Conservation (phyloP, 2,888 invertebrate species). For the Caenorhabditis sp. region DNA sequence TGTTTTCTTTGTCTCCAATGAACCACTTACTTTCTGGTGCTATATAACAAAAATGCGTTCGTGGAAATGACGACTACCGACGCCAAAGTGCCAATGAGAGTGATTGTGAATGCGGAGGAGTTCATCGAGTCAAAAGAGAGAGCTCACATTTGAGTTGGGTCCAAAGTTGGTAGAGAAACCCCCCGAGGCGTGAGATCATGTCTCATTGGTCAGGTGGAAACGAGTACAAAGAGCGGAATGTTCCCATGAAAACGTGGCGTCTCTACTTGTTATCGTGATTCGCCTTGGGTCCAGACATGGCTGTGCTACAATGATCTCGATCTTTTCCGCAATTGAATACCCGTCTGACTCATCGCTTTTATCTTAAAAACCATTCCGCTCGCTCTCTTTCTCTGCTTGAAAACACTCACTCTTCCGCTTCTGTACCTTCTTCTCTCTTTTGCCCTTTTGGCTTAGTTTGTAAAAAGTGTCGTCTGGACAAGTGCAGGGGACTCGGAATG, state of each 20-base stretch:
- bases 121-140: conserved; percentile 27
- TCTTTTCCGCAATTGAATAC: no score
- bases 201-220: conserved; percentile 30
- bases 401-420: no score
- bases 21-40: conserved; percentile 20
- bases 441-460: background rate
- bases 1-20: background rate
- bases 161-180: background rate
- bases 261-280: background rate
- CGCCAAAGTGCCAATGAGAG: conserved; percentile 22
- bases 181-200: conserved; percentile 28
- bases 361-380: no score
- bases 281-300: no score
- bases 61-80: conserved; percentile 2
- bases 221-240: background rate
- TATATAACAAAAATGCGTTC: conserved; percentile 11
- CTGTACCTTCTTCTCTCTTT: no score
- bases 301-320: no score
- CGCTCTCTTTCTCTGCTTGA: no score
- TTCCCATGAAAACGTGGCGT: background rate
- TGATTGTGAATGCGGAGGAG: conserved; percentile 31
- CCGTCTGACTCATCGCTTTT: no score
- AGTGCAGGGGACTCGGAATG: background rate
- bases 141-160: no score
- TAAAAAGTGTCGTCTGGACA: background rate